Evolutionary conservation across 2,888 invertebrate genomes (phyloP), one percentile per base, ranked within the genome.

Genomic region (Orthonychiurus folsomi): DNA sequence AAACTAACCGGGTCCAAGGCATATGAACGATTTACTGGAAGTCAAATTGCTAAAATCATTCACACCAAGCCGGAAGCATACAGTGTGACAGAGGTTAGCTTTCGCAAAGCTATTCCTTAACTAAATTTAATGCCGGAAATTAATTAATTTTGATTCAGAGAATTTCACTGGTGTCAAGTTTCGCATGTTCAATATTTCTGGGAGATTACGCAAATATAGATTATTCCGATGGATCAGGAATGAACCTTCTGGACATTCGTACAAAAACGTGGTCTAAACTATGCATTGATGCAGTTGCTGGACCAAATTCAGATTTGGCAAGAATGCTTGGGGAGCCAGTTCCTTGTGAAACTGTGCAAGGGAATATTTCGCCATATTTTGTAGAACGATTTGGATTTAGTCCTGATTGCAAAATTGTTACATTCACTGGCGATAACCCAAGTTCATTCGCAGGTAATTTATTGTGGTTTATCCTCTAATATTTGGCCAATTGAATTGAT

Each of bases 391-490:
- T 91, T 78, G 88, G 89, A 20, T 93, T 97, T 78, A 82, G 83
- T 67, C 78, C 85, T 0, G 81, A 85, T 18, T 96, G 96, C 76
- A 81, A 83, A 73, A 83, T 97, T 1, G 81, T 91, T 2, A 88
- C 92, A 0, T 95, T 93, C 77, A 95, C 95, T 0, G 97, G 97
- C 0, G 96, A 97, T 77, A 97, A 97, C 81, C 89, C 93, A 25
- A 87, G 90, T 1, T 88, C 91, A 0, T 78, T 92, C 24, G 85
- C 87, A 67, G 90, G 90, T 84, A 78, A 76, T 9, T 12, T 23
- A 52, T n/a, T n/a, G n/a, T n/a, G n/a, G n/a, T n/a, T n/a, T n/a
- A n/a, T n/a, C n/a, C 3, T 52, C 24, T 12, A 21, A 52, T 5
- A 52, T 52, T 52, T 20, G 20, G 52, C 52, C 21, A 52, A 20